Base-by-base conservation (phyloP, 2,113 vertebrate genomes). In the Pachycephala philippinensis region DNA sequence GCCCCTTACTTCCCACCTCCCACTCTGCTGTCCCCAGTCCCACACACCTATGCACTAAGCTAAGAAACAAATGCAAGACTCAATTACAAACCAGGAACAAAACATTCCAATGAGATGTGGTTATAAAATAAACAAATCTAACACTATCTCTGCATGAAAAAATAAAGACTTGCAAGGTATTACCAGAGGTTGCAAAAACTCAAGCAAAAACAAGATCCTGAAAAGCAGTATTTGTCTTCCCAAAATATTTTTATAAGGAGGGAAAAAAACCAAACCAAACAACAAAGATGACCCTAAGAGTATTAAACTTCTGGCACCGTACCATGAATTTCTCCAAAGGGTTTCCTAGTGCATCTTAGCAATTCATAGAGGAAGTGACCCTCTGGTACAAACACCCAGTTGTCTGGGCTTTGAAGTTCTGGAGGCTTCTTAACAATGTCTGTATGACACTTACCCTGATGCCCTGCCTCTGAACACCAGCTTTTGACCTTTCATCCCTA, bases 321-420 rank as follows among this genome's bases (percentile, higher is more conserved):
- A 75, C 50, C 76, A 95, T 31, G 40, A 89, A 90, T 83, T 89
- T 91, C 87, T 89, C 94, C 45, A 78, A 96, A 93, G 52, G 21
- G 63, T 93, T 90, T 76, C 90, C 82, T 54, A 76, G 64, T 53
- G 96, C 94, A 90, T 87, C 54, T 42, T 68, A 86, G 96, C 76
- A 87, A 95, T 90, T 97, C 79, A 76, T 74, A 82, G 90, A 97
- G 97, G 97, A 98, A 97, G 93, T 96, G 96, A 96, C 95, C 96
- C 91, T 84, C 86, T 87, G 95, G 87, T 89, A 93, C 5, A 13
- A 77, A 81, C 79, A 93, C 71, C 87, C 94, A 92, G 93, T 45
- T 93, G 89, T 87, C 95, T 93, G 89, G 35, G 45, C 96, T 97
- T 97, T 98, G 97, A 98, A 97, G 97, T 95, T 66, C 28, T 6